A percentile compares a stretch with the other conserved stretches of the same genome.
phyloP scores from a whole-genome alignment of 1,140 invertebrate genomes.

The Helicoverpa zea region DNA sequence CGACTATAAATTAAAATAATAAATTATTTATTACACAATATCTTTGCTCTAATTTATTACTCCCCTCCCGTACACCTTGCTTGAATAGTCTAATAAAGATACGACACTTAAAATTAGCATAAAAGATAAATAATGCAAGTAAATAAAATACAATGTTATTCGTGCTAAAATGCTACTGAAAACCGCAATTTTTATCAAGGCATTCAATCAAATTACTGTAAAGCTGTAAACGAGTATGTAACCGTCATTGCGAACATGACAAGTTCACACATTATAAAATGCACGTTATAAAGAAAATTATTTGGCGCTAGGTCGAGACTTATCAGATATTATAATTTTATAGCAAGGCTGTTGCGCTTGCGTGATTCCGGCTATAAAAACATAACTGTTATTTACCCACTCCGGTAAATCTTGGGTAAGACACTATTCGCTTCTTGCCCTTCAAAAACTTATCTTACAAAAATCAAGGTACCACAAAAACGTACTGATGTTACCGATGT shows the following conservation, averaged over 20 bases:
- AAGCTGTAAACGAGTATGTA: background rate
- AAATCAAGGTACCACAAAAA: background rate
- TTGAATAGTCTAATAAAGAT: background rate
- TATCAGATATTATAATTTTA: constrained; percentile 44
- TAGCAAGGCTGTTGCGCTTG: constrained; percentile 53
- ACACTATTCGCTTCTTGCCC: background rate
- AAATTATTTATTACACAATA: constrained; percentile 11
- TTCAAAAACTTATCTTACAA: constrained; percentile 25
- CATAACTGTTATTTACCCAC: constrained; percentile 40
- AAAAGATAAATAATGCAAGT: too few species aligned
- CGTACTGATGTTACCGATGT: too few species aligned
- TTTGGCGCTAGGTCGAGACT: constrained; percentile 23
- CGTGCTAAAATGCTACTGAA: too few species aligned
- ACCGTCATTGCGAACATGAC: constrained; percentile 10
- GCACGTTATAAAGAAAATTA: constrained; percentile 27
- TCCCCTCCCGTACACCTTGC: too few species aligned
- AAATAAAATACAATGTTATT: too few species aligned
- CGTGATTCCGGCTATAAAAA: constrained; percentile 53
- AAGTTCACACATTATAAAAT: constrained; percentile 8
- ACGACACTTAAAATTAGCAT: too few species aligned
- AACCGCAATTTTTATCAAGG: background rate
- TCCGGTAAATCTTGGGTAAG: constrained; percentile 29
- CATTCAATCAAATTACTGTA: constrained; percentile 22
- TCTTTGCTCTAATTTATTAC: background rate
- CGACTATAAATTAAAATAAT: constrained; percentile 21